These are phyloP conservation scores for Acleris cristana DNA, from an alignment of 2,888 invertebrate genomes.

Conservation along the genomic window DNA sequence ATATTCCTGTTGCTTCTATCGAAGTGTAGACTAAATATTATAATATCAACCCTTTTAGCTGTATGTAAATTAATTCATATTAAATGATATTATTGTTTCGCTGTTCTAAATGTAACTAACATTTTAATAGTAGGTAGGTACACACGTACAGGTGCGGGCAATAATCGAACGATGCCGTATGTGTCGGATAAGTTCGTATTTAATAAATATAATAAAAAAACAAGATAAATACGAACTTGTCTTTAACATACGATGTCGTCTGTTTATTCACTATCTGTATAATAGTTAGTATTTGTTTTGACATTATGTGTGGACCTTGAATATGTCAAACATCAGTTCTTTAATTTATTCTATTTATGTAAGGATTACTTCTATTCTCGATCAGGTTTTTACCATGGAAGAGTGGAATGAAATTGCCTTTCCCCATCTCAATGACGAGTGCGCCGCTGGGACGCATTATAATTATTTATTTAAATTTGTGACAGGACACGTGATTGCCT, in stretches of 20 bases:
- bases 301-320: slow-evolving; percentile 21
- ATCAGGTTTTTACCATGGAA: not conserved
- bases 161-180: too few relatives aligned
- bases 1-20: slow-evolving; percentile 21
- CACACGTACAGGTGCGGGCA: not conserved
- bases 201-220: too few relatives aligned
- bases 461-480: not conserved
- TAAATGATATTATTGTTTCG: slow-evolving; percentile 1
- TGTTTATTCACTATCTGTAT: too few relatives aligned
- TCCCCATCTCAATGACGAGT: slow-evolving; percentile 14
- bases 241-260: too few relatives aligned
- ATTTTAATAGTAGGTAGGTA: slow-evolving; percentile 12
- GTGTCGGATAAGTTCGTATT: too few relatives aligned
- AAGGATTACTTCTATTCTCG: slow-evolving; percentile 18
- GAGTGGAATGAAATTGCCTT: too few relatives aligned
- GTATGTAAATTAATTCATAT: slow-evolving; percentile 30
- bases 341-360: slow-evolving; percentile 34
- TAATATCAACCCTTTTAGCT: slow-evolving; percentile 4
- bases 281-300: slow-evolving; percentile 27
- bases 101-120: slow-evolving; percentile 13
- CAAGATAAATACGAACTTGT: too few relatives aligned
- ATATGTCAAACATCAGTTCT: slow-evolving; percentile 29
- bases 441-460: slow-evolving; percentile 16
- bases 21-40: slow-evolving; percentile 4
- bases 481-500: not conserved